Conservation (phyloP, 2,888 invertebrate genomes). For the Hipparchia semele region DNA sequence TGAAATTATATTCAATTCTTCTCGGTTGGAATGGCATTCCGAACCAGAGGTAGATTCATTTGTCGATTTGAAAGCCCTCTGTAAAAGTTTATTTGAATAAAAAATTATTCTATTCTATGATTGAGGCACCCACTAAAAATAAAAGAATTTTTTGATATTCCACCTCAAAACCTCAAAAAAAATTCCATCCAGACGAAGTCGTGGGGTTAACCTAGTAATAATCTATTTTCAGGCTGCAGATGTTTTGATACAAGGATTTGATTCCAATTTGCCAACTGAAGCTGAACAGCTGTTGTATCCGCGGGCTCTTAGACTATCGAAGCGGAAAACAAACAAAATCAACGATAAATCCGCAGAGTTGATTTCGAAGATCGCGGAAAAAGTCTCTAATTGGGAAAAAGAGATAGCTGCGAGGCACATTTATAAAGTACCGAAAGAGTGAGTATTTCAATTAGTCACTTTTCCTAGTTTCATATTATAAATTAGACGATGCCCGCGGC, state of each 20-base stretch:
- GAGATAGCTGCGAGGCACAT: conserved; percentile 61
- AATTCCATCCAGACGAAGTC: no score
- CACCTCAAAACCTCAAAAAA: no score
- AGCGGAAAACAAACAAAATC: conserved; percentile 55
- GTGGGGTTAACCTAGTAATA: no score
- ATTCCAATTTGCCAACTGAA: conserved; percentile 55
- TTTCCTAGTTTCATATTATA: conserved; percentile 1
- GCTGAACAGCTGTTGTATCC: conserved; percentile 61
- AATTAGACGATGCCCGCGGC: no score
- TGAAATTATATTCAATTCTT: no score
- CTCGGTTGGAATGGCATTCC: no score
- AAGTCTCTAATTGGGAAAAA: conserved; percentile 50
- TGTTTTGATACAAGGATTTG: conserved; percentile 70
- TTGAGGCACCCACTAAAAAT: no score
- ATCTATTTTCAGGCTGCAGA: conserved; percentile 66
- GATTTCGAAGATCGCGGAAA: conserved; percentile 47
- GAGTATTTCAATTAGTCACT: conserved; percentile 45
- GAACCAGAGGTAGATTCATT: no score
- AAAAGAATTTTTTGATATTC: no score
- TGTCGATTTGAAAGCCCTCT: no score
- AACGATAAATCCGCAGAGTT: conserved; percentile 46
- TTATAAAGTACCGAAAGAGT: conserved; percentile 73
- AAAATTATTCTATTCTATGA: no score
- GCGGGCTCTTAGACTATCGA: conserved; percentile 62
- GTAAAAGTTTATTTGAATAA: no score